Conservation (phyloP, 2,797 vertebrate species). For the Diplodus sargus region DNA sequence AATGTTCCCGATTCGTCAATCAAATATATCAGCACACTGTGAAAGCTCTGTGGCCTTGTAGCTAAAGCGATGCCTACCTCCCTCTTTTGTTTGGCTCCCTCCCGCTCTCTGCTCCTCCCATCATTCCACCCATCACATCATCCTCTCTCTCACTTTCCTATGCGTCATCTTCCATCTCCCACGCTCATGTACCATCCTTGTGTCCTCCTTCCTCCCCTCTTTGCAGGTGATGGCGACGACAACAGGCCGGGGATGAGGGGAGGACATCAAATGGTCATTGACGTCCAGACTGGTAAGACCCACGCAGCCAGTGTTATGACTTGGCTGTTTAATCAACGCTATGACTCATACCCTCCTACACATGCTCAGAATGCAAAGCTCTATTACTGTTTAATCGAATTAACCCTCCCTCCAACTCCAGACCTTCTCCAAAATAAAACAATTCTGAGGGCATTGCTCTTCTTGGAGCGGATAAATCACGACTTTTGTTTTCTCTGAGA, state of each 20-base stretch:
- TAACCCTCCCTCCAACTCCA: constrained; percentile 5
- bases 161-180: constrained; percentile 10
- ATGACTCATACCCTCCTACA: constrained; percentile 58
- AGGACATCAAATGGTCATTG: constrained; percentile 99
- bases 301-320: constrained; percentile 37
- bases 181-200: constrained; percentile 17
- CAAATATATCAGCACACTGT: constrained; percentile 19
- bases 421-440: constrained; percentile 14
- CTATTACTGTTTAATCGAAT: constrained; percentile 53
- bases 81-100: constrained; percentile 1
- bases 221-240: constrained; percentile 94
- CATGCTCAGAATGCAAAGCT: constrained; percentile 28
- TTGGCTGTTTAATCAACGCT: constrained; percentile 17
- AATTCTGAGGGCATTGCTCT: constrained; percentile 4
- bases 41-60: neutral
- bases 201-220: constrained; percentile 23
- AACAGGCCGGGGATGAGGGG: constrained; percentile 98
- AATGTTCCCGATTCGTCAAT: constrained; percentile 15
- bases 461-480: constrained; percentile 25
- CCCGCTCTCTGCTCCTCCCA: neutral
- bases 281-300: constrained; percentile 95
- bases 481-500: constrained; percentile 23
- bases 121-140: neutral
- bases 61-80: constrained; percentile 52
- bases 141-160: constrained; percentile 4